Percentiles rank a stretch among this genome's conserved stretches.
These are phyloP conservation scores for Thalassophryne amazonica DNA, from an alignment of 2,797 vertebrate genomes.

Conservation along the genomic window DNA sequence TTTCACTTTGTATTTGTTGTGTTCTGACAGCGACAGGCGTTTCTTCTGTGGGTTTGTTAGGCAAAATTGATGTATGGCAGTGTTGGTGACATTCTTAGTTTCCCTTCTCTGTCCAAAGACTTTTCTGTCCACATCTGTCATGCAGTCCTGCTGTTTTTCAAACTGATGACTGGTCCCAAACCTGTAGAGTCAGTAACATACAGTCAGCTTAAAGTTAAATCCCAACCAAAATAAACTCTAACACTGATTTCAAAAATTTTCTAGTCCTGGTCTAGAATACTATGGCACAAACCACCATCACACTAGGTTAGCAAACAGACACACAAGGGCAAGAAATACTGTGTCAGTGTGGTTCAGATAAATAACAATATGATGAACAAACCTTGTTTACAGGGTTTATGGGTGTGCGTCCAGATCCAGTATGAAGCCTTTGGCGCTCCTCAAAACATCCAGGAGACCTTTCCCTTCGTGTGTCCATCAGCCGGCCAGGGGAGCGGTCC, in stretches of 20 bases:
- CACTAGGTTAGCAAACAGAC: too few species aligned
- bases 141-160: conserved; percentile 66
- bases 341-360: too few species aligned
- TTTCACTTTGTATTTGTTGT: conserved; percentile 10
- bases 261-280: too few species aligned
- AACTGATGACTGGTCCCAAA: conserved; percentile 99
- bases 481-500: conserved; percentile 79
- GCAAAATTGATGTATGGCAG: conserved; percentile 61
- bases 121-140: conserved; percentile 24
- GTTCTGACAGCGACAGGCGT: conserved; percentile 25
- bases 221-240: too few species aligned
- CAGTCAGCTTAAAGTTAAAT: background rate
- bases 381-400: conserved; percentile 96
- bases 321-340: background rate
- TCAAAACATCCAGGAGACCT: conserved; percentile 91
- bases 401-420: conserved; percentile 88
- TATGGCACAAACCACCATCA: too few species aligned
- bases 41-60: conserved; percentile 39
- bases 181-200: conserved; percentile 69
- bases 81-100: conserved; percentile 55
- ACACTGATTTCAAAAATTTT: too few species aligned
- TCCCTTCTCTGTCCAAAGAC: conserved; percentile 24
- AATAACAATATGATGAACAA: background rate
- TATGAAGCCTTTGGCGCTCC: conserved; percentile 90
- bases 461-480: conserved; percentile 91